Percentiles rank a stretch among this genome's conserved stretches.
phyloP scores from a whole-genome alignment of 2,888 invertebrate species.

The Platycnemis pennipes region DNA sequence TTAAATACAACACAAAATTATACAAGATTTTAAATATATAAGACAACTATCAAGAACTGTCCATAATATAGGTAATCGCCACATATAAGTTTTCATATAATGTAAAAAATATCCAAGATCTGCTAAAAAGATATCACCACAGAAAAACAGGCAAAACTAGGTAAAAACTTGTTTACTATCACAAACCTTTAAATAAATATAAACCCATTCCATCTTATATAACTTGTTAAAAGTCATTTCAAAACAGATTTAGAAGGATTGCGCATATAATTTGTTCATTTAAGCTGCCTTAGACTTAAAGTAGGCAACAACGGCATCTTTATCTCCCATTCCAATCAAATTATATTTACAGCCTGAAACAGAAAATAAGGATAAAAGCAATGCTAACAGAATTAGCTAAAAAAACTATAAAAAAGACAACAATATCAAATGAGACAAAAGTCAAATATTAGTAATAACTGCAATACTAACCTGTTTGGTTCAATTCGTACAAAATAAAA shows the following conservation, averaged over 20 bases:
- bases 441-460: too few relatives aligned
- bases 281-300: not conserved
- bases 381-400: not conserved
- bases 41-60: not conserved
- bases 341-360: conserved; percentile 38
- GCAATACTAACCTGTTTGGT: too few relatives aligned
- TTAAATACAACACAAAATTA: not conserved
- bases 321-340: conserved; percentile 31
- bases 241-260: not conserved
- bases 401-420: too few relatives aligned
- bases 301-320: conserved; percentile 31
- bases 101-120: not conserved
- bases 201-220: not conserved
- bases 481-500: too few relatives aligned
- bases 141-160: not conserved
- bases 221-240: not conserved
- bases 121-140: not conserved
- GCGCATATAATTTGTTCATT: not conserved
- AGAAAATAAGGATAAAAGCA: not conserved
- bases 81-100: not conserved
- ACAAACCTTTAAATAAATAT: not conserved
- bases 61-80: not conserved
- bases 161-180: not conserved
- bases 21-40: not conserved
- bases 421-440: too few relatives aligned